Base-by-base conservation (phyloP, 2,113 vertebrate species). In the Hystrix brachyura region DNA sequence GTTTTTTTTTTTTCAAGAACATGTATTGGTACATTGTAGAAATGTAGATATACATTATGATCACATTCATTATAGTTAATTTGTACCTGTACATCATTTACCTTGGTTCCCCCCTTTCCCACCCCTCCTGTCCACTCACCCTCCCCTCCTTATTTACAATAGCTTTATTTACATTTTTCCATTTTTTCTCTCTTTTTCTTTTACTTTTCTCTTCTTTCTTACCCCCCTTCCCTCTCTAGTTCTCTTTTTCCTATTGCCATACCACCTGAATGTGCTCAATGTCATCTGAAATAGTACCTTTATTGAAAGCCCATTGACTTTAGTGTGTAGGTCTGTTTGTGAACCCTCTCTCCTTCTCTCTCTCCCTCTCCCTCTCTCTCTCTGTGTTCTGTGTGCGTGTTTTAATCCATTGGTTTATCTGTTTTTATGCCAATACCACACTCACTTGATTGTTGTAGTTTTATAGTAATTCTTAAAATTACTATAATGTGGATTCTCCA, bases 391-490 rank as follows among this genome's bases (percentile, higher is more conserved):
- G 32, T 67, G 13, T 55, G 7, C 83, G 8, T 82, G 48, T 78
- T 93, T 71, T 65, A 76, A 71, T 81, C 27, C 29, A 79, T 81
- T 67, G 11, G 65, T 64, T 78, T 69, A 25, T 48, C 23, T 86
- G 46, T 78, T 80, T 46, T 94, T 94, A 89, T 65, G 69, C 55
- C 76, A 96, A 38, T 65, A 53, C 21, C 60, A 92, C 21, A 43
- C 21, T 92, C 43, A 27, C 72, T 93, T 87, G 60, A 83, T 94
- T 91, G 38, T 23, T 95, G 34, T 81, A 88, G 51, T 55, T 51
- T 92, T 76, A 29, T 17, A 90, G 19, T 83, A 53, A 69, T 94
- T 92, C 65, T 96, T 94, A 91, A 95, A 93, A 91, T 84, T 27
- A 38, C 51, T n/a, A 13, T 43, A 51, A 17, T 69, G 18, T 69